Evolutionary conservation across 2,797 vertebrate species (phyloP), one percentile per base, ranked within the genome.

Genomic region (Poecilia velifera): DNA sequence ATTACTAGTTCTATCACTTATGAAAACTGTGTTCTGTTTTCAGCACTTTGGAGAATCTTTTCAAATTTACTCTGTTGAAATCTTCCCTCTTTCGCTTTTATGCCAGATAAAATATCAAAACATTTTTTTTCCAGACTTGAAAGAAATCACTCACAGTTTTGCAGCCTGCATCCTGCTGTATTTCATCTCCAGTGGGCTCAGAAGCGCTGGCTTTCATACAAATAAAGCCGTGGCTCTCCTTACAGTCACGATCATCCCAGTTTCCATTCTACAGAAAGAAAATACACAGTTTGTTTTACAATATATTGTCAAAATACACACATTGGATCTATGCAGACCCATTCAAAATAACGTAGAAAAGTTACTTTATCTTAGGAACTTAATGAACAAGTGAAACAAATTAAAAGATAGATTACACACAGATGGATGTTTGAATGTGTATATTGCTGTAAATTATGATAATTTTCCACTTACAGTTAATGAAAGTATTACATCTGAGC

Each of bases 241-340:
- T 95, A 70, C 98, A 98, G 46, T 87, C 82, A 51, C 84, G 76
- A 73, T 98, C 97, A 36, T 95, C 96, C 97, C 97, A 98, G 87
- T 96, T 96, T n/a, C 97, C 97, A 78, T 96, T 95, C 97, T 98
- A 77, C 25, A 77, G 83, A 5, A 71, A 45, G 41, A 43, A 45
- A 25, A 28, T 45, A 13, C 10, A 14, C 25, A 45, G 22, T 45
- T n/a, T 20, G n/a, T 62, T 12, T 14, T 20, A 39, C 34, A 66
- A 22, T 66, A 66, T 39, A 8, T 20, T 18, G 31, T 66, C 31
- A 36, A 66, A 39, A 36, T 41, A 41, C 39, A 39, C 3, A 36
- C 22, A 25, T 9, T 53, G 8, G 22, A 25, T 25, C 22, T 53
- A 25, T 25, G 22, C 51, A 53, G 51, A 53, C 51, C 51, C 51